Evolutionary conservation across 2,113 vertebrate genomes (phyloP).

Genomic region (Blennius ocellaris): DNA sequence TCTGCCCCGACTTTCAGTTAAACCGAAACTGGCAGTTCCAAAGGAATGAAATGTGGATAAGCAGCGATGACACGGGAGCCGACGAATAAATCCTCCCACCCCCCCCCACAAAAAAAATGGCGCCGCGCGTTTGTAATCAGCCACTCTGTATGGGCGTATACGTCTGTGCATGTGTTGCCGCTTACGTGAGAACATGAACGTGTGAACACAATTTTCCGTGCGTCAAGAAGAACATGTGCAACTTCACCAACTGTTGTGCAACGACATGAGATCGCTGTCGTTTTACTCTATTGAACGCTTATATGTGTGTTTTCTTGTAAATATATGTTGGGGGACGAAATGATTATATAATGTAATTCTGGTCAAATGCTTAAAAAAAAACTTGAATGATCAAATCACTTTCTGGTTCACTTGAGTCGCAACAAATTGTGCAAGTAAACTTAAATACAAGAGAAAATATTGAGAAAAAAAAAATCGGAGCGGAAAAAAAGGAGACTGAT

Average conservation of each 20-base stretch:
- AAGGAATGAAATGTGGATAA: constrained; percentile 60
- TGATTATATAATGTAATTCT: no score
- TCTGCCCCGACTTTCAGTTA: constrained; percentile 54
- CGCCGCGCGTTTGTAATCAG: constrained; percentile 57
- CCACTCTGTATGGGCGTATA: constrained; percentile 46
- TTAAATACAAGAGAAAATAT: no score
- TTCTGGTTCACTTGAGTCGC: no score
- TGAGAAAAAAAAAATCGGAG: no score
- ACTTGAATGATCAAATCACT: no score
- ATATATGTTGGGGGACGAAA: background rate
- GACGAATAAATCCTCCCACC: constrained; percentile 67
- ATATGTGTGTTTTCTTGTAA: background rate
- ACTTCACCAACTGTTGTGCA: constrained; percentile 12
- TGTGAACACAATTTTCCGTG: constrained; percentile 26
- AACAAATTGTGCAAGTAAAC: no score
- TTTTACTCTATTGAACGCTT: background rate
- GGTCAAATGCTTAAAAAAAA: no score
- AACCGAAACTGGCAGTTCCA: constrained; percentile 56
- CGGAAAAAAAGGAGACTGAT: no score
- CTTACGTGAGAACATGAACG: constrained; percentile 33
- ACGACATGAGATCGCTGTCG: background rate
- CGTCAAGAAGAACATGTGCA: constrained; percentile 17
- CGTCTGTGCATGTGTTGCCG: constrained; percentile 48
- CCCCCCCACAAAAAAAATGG: no score
- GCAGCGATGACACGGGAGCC: constrained; percentile 56